A percentile compares a stretch with the other conserved stretches of the same genome.
Evolutionary conservation across 2,113 vertebrate genomes (phyloP).

Genomic region (Dromaius novaehollandiae): DNA sequence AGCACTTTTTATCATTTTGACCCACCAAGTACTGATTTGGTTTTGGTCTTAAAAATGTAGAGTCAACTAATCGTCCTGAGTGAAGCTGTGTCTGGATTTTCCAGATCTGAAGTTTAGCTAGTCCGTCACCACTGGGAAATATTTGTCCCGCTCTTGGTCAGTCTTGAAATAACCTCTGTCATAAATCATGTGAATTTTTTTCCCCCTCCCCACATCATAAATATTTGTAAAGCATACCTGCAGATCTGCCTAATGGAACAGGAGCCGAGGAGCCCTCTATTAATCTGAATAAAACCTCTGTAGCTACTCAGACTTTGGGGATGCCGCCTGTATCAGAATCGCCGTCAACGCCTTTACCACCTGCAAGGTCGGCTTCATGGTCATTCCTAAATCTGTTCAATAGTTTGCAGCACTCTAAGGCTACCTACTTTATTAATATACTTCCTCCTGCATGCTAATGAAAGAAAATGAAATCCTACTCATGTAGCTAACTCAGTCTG

Average conservation of each 20-base stretch:
- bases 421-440: not conserved
- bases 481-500: not conserved
- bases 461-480: not conserved
- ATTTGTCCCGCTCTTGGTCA: not conserved
- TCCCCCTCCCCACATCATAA: not conserved
- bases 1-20: not conserved
- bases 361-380: conserved; percentile 27
- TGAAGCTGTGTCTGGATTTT: not conserved
- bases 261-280: not conserved
- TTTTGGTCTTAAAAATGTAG: not conserved
- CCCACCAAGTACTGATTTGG: not conserved
- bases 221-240: conserved; percentile 34
- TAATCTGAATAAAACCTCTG: not conserved
- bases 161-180: not conserved
- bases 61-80: not conserved
- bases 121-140: not conserved
- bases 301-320: not conserved
- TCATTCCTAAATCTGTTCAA: not conserved
- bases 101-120: not conserved
- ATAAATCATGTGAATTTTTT: not conserved
- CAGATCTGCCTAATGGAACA: conserved; percentile 21
- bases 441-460: not conserved
- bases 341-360: not conserved
- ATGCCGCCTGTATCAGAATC: not conserved
- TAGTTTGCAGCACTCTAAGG: not conserved